These are phyloP conservation scores for Andrena trimmerana DNA, from an alignment of 2,888 invertebrate genomes.

Conservation along the genomic window DNA sequence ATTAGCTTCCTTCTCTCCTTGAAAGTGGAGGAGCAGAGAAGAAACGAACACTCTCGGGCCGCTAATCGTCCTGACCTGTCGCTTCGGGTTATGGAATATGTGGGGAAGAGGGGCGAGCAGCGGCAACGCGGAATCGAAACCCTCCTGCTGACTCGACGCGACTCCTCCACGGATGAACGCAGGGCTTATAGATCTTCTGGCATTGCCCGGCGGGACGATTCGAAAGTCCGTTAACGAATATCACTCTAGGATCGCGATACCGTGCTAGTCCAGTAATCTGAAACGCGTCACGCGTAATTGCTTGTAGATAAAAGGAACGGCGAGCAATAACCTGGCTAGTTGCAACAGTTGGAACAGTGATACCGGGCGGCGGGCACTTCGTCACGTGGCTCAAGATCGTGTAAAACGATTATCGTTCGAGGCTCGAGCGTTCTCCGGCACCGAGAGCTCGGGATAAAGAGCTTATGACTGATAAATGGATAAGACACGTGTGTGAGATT, in stretches of 20 bases:
- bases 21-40: constrained; percentile 41
- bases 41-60: constrained; percentile 44
- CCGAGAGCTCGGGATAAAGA: constrained; percentile 49
- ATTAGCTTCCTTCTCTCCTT: constrained; percentile 58
- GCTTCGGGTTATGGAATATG: constrained; percentile 55
- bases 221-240: constrained; percentile 47
- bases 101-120: neutral
- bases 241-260: constrained; percentile 15
- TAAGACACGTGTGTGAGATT: constrained; percentile 60
- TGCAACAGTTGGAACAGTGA: constrained; percentile 47
- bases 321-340: constrained; percentile 27
- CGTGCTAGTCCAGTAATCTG: constrained; percentile 14
- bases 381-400: constrained; percentile 55
- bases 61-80: constrained; percentile 65
- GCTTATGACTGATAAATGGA: constrained; percentile 60
- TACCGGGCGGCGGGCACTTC: constrained; percentile 29
- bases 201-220: constrained; percentile 2
- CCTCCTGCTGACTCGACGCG: neutral
- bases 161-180: constrained; percentile 1
- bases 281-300: constrained; percentile 26
- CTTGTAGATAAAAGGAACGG: constrained; percentile 40
- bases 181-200: neutral
- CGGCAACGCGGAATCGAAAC: constrained; percentile 5
- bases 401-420: constrained; percentile 57
- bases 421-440: constrained; percentile 35